phyloP scores from a whole-genome alignment of 1,140 invertebrate species.

The Drosophila eugracilis region DNA sequence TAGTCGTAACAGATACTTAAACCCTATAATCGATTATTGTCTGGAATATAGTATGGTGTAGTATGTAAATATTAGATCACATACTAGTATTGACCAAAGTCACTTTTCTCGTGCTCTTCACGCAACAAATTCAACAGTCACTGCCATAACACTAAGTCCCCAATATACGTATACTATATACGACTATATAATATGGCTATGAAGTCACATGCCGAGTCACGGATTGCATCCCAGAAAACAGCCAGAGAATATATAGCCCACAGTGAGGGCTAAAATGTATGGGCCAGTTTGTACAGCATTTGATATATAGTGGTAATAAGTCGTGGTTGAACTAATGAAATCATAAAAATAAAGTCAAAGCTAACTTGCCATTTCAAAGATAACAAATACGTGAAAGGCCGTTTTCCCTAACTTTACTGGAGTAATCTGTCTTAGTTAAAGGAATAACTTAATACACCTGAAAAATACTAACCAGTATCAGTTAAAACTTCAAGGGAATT shows the following conservation, averaged over 20 bases:
- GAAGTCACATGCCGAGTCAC: constrained; percentile 4
- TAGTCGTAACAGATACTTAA: constrained; percentile 5
- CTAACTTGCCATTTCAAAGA: too few relatives aligned
- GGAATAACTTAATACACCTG: too few relatives aligned
- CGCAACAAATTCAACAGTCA: neutral
- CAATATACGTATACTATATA: too few relatives aligned
- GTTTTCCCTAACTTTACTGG: too few relatives aligned
- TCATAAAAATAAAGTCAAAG: neutral
- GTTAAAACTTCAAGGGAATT: too few relatives aligned
- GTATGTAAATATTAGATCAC: constrained; percentile 1
- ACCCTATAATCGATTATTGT: constrained; percentile 1
- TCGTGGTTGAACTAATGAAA: neutral
- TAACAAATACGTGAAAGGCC: too few relatives aligned
- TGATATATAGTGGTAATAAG: neutral
- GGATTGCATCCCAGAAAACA: neutral
- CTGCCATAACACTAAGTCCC: constrained; percentile 1
- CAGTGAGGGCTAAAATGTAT: neutral
- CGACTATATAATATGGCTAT: constrained; percentile 3
- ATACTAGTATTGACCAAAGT: neutral
- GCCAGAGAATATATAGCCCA: neutral
- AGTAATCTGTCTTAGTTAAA: too few relatives aligned
- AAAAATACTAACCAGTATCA: too few relatives aligned
- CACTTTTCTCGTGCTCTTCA: neutral
- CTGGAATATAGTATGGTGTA: neutral
- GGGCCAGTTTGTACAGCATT: neutral